These are phyloP conservation scores for Drosophila mayaguana DNA, from an alignment of 2,888 invertebrate species.

Conservation along the genomic window DNA sequence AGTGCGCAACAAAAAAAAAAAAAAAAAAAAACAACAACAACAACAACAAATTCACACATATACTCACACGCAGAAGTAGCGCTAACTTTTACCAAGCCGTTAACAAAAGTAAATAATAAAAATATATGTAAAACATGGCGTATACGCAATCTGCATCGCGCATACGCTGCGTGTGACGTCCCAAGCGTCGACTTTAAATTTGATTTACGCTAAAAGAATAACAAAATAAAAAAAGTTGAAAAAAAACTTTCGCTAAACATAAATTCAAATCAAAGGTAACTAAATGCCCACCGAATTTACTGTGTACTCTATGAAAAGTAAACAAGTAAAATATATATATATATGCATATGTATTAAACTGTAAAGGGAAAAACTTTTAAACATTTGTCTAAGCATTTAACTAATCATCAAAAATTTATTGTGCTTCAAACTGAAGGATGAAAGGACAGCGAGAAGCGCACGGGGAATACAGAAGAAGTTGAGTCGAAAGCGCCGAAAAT, in stretches of 20 bases:
- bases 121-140: constrained; percentile 39
- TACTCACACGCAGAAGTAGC: constrained; percentile 2
- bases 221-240: not conserved
- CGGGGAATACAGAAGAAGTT: not conserved
- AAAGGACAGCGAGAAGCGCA: constrained; percentile 10
- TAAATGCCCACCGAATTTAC: constrained; percentile 79
- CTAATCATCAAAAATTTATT: constrained; percentile 31
- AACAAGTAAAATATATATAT: not conserved
- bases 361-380: constrained; percentile 18
- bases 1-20: constrained; percentile 31
- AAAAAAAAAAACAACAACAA: constrained; percentile 18
- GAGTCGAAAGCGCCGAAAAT: not conserved
- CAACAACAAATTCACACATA: not conserved
- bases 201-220: constrained; percentile 20
- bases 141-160: constrained; percentile 60
- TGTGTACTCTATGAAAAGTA: constrained; percentile 46
- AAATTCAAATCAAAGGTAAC: constrained; percentile 62
- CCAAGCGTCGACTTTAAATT: constrained; percentile 51
- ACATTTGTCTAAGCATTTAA: constrained; percentile 29
- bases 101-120: constrained; percentile 16
- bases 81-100: constrained; percentile 28
- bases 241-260: constrained; percentile 29
- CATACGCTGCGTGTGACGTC: constrained; percentile 52
- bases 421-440: not conserved
- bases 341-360: constrained; percentile 23